Percentiles rank a stretch among this genome's conserved stretches.
Conservation (phyloP, 2,888 invertebrate species). For the Yponomeuta evonymella region DNA sequence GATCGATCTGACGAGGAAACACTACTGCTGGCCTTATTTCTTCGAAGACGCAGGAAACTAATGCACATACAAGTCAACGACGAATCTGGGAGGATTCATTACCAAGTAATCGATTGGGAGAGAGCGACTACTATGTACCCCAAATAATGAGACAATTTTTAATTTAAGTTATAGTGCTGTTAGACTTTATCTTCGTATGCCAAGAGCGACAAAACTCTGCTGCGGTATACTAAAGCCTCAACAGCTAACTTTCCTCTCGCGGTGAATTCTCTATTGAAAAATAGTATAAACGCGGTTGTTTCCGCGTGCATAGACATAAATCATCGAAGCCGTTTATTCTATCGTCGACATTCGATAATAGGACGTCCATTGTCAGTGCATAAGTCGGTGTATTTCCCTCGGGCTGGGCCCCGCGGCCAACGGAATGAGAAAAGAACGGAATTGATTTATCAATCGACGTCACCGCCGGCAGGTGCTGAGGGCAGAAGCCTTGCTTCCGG, state of each 20-base stretch:
- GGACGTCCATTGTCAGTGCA: background rate
- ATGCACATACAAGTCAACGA: too few relatives aligned
- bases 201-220: too few relatives aligned
- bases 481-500: background rate
- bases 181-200: too few relatives aligned
- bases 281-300: background rate
- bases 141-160: too few relatives aligned
- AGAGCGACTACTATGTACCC: too few relatives aligned
- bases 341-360: background rate
- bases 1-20: too few relatives aligned
- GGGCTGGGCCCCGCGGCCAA: background rate
- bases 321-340: background rate
- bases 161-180: too few relatives aligned
- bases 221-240: background rate
- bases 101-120: too few relatives aligned
- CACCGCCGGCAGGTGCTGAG: background rate
- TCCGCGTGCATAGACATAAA: background rate
- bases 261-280: background rate
- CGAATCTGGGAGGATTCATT: too few relatives aligned
- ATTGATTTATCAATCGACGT: slow-evolving; percentile 9
- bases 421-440: background rate
- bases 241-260: background rate
- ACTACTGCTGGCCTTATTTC: too few relatives aligned
- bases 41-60: too few relatives aligned
- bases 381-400: slow-evolving; percentile 11